phyloP scores from a whole-genome alignment of 2,888 invertebrate species.

The Galerucella pusilla region DNA sequence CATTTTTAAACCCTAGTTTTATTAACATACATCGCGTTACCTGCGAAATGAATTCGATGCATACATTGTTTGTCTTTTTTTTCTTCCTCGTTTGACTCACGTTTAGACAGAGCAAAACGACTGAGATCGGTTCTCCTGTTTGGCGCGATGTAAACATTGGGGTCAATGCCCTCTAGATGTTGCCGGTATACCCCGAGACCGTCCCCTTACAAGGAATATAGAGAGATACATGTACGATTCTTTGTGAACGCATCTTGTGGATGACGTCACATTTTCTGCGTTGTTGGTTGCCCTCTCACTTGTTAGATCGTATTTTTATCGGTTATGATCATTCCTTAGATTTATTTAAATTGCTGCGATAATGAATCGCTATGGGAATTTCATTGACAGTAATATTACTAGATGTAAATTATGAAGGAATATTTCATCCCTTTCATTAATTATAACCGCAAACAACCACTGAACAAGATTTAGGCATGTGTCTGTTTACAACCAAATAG shows the following conservation, averaged over 20 bases:
- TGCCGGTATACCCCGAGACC: constrained; percentile 35
- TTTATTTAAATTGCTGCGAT: constrained; percentile 6
- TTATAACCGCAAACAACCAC: too few relatives aligned
- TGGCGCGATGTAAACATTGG: constrained; percentile 62
- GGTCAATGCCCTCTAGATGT: constrained; percentile 58
- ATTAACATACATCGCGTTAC: constrained; percentile 12
- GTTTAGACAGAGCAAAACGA: constrained; percentile 6
- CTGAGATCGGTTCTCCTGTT: constrained; percentile 49
- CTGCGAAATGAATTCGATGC: constrained; percentile 21
- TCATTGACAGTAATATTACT: background rate
- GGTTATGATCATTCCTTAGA: constrained; percentile 5
- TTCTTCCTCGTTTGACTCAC: constrained; percentile 17
- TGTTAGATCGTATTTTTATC: constrained; percentile 7
- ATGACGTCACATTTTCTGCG: constrained; percentile 41
- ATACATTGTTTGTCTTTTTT: constrained; percentile 22
- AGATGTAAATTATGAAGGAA: too few relatives aligned
- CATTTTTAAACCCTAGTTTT: too few relatives aligned
- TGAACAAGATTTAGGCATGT: too few relatives aligned
- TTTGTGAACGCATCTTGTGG: constrained; percentile 40
- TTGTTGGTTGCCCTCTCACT: constrained; percentile 22
- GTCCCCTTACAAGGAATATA: constrained; percentile 39
- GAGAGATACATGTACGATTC: constrained; percentile 45
- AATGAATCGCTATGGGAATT: constrained; percentile 9
- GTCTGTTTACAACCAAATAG: too few relatives aligned
- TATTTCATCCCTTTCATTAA: too few relatives aligned